Conservation (phyloP, 1,140 invertebrate species). For the Agrilus planipennis region DNA sequence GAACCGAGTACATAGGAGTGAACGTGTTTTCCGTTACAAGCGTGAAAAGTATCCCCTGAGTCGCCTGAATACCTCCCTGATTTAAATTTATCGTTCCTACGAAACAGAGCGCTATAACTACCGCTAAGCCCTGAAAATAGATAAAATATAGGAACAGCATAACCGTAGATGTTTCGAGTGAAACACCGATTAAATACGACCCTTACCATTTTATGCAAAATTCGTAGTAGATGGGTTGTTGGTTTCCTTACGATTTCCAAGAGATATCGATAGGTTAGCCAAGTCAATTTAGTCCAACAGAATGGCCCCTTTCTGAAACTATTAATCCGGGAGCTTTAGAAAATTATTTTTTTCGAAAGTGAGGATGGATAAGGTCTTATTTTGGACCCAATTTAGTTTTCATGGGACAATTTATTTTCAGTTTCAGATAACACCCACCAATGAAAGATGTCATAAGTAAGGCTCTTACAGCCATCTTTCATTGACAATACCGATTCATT, state of each 20-base stretch:
- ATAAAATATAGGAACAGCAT: background rate
- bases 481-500: too few relatives aligned
- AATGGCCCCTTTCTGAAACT: slow-evolving; percentile 41
- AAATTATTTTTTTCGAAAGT: too few relatives aligned
- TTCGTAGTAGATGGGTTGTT: slow-evolving; percentile 52
- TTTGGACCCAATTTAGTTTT: too few relatives aligned
- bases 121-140: slow-evolving; percentile 49
- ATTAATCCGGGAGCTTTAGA: too few relatives aligned
- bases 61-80: slow-evolving; percentile 67
- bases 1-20: slow-evolving; percentile 71
- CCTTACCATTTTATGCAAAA: slow-evolving; percentile 67
- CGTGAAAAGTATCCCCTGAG: slow-evolving; percentile 72
- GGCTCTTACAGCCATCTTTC: too few relatives aligned
- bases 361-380: too few relatives aligned
- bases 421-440: too few relatives aligned
- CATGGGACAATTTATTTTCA: too few relatives aligned
- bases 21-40: slow-evolving; percentile 80
- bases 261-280: slow-evolving; percentile 55
- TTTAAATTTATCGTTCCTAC: slow-evolving; percentile 48
- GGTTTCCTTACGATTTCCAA: slow-evolving; percentile 59
- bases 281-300: slow-evolving; percentile 53
- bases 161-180: background rate
- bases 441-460: too few relatives aligned
- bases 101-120: slow-evolving; percentile 70
- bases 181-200: background rate